A percentile compares a stretch with the other conserved stretches of the same genome.
Evolutionary conservation across 2,888 invertebrate species (phyloP).

Genomic region (Danaus chrysippus): DNA sequence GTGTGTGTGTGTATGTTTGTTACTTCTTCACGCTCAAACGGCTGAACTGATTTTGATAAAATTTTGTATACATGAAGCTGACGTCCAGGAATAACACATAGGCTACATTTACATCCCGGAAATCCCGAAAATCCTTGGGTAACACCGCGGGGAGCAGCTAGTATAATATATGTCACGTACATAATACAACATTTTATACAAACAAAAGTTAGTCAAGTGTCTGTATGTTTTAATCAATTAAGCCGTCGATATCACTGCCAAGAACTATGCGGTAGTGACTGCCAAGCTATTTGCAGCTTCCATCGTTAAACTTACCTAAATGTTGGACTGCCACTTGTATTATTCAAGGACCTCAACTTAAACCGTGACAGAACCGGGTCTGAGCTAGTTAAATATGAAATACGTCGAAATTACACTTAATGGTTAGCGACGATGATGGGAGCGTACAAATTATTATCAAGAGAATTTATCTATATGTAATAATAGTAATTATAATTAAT

Average conservation of each 20-base stretch:
- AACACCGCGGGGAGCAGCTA: no score
- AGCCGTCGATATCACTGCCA: slow-evolving; percentile 30
- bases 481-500: no score
- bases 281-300: slow-evolving; percentile 36
- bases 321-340: slow-evolving; percentile 28
- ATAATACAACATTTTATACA: not conserved
- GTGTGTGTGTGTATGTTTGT: no score
- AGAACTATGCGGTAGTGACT: slow-evolving; percentile 28
- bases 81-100: no score
- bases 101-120: no score
- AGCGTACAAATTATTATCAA: no score
- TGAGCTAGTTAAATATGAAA: slow-evolving; percentile 8
- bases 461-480: no score
- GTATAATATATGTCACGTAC: not conserved
- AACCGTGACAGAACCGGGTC: slow-evolving; percentile 18
- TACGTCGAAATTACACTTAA: slow-evolving; percentile 1
- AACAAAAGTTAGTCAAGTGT: slow-evolving; percentile 36
- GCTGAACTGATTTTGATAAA: no score
- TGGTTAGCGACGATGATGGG: no score
- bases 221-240: slow-evolving; percentile 39
- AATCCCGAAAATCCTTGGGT: no score
- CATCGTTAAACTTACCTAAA: slow-evolving; percentile 31
- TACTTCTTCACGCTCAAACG: no score
- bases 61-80: no score
- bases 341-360: slow-evolving; percentile 28